Evolutionary conservation across 2,113 vertebrate species (phyloP).

Genomic region (Odocoileus hemionus): DNA sequence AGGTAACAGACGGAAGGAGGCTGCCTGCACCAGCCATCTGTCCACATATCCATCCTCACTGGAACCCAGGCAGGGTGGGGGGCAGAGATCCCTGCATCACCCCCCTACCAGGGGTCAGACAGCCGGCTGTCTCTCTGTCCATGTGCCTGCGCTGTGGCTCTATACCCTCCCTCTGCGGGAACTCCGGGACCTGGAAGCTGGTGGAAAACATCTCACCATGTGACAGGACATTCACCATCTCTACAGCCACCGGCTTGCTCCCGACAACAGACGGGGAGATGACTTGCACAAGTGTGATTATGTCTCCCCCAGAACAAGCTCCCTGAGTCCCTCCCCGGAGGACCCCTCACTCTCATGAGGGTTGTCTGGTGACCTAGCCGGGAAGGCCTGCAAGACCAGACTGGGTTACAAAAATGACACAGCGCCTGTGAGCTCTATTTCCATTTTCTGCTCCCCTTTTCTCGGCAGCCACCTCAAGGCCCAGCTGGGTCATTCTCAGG

Average conservation of each 20-base stretch:
- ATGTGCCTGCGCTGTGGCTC: background rate
- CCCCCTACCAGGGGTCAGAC: background rate
- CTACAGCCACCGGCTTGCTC: background rate
- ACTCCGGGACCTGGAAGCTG: background rate
- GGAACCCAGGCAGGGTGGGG: fast-evolving
- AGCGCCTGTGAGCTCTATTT: background rate
- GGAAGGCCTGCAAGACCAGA: background rate
- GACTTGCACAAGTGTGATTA: background rate
- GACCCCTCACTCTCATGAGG: background rate
- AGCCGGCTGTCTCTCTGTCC: too few species aligned
- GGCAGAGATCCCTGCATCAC: background rate
- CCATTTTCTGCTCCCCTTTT: constrained; percentile 21
- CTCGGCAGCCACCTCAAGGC: constrained; percentile 56
- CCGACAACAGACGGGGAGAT: background rate
- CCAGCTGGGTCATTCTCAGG: constrained; percentile 68
- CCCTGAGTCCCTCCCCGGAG: background rate
- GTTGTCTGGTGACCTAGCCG: background rate
- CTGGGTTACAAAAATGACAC: background rate
- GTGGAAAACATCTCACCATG: background rate
- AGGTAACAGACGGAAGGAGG: constrained; percentile 66
- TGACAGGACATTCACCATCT: background rate
- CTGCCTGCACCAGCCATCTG: constrained; percentile 24
- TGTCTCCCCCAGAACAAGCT: background rate
- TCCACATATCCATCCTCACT: background rate
- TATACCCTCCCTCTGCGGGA: background rate